Evolutionary conservation across 2,113 vertebrate species (phyloP).

Genomic region (Sceloporus tristichus): DNA sequence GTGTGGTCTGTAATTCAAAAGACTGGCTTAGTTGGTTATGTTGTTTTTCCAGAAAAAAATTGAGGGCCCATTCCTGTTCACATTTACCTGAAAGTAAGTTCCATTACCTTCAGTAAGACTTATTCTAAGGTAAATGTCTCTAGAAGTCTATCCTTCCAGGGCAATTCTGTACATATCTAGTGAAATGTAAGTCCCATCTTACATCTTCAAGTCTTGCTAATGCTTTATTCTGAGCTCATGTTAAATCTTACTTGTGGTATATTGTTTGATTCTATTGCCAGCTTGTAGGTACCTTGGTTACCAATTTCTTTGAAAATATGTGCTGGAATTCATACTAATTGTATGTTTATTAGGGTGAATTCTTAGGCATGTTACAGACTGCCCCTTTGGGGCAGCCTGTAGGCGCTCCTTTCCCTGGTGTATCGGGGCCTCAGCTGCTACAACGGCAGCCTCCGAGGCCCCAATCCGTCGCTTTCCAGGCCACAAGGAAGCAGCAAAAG

Average conservation of each 20-base stretch:
- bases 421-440: too few species aligned
- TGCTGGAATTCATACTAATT: not conserved
- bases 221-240: not conserved
- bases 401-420: too few species aligned
- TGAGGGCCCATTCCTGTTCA: not conserved
- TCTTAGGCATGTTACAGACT: not conserved
- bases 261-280: conserved; percentile 20
- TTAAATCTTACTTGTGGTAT: conserved; percentile 16
- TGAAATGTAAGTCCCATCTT: not conserved
- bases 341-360: not conserved
- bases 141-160: not conserved
- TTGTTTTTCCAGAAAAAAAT: not conserved
- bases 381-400: too few species aligned
- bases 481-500: too few species aligned
- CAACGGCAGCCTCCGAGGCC: too few species aligned
- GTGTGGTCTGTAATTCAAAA: conserved; percentile 26
- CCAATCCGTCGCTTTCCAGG: too few species aligned
- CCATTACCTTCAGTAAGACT: not conserved
- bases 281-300: not conserved
- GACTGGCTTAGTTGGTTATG: conserved; percentile 19
- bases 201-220: not conserved
- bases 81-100: not conserved
- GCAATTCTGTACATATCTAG: not conserved
- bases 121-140: not conserved
- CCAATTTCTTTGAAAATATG: not conserved